Evolutionary conservation across 2,888 invertebrate genomes (phyloP), one percentile per base, ranked within the genome.

Genomic region (Theristus sp.): DNA sequence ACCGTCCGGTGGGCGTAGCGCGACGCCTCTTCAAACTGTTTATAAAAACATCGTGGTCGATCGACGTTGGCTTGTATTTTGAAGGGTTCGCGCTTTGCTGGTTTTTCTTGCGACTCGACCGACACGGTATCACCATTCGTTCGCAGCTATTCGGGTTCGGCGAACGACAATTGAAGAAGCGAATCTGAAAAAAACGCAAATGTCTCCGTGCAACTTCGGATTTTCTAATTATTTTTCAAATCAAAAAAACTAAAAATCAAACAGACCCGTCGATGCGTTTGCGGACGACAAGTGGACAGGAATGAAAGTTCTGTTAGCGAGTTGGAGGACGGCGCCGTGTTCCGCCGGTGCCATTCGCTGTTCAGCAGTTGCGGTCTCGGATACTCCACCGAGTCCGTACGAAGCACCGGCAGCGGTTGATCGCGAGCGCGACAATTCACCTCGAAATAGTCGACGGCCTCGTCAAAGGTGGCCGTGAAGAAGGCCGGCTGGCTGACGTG

Each of bases 401-500:
- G 10, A 38, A 13, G 6, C 6, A 13, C 10, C 6, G 38, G 10
- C 17, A 6, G 17, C 38, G 6, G 38, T 38, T 24, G 30, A 22
- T 6, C 3, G 25, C 13, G 38, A 6, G 22, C n/a, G n/a, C 30
- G 3, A 57, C 60, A 61, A 20, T 27, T n/a, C 3, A 56, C 26
- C 29, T 62, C 60, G 47, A 62, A 56, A 53, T 62, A 62, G 31
- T 62, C 62, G 17, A 62, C 62, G 10, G 24, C 31, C 25, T 62
- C 62, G 3, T 38, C 54, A 22, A 22, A 10, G 13, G 38, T 47
- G 1, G 47, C 26, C 13, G 26, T 49, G 57, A 60, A 62, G 30
- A 62, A 27, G 30, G 61, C 60, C 2, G 62, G 62, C 38, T 53
- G 27, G 2, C 57, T 57, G 1, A 13, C 27, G 3, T 38, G 29